Evolutionary conservation across 2,888 invertebrate genomes (phyloP).

Genomic region (Eupithecia dodoneata): DNA sequence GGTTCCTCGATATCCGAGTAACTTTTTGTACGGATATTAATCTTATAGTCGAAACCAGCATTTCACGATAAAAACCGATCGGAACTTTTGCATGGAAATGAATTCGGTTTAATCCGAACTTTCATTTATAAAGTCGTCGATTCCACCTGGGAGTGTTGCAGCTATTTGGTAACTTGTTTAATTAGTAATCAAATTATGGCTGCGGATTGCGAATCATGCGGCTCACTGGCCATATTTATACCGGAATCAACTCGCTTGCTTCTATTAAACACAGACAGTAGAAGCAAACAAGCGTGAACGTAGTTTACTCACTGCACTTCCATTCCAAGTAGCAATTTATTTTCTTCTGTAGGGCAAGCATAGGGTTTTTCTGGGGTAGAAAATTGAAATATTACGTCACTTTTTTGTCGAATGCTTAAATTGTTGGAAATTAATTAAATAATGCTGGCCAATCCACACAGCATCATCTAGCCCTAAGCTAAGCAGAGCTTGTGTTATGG

Average conservation of each 20-base stretch:
- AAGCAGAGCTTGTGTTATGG: no score
- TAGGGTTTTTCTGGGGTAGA: no score
- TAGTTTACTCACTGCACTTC: slow-evolving; percentile 3
- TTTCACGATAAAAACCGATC: neutral
- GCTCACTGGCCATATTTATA: slow-evolving; percentile 35
- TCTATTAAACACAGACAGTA: neutral
- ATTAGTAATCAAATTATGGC: slow-evolving; percentile 34
- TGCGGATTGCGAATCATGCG: slow-evolving; percentile 34
- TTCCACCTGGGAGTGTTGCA: slow-evolving; percentile 24
- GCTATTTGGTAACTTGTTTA: slow-evolving; percentile 33
- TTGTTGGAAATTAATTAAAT: no score
- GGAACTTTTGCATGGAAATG: slow-evolving; percentile 9
- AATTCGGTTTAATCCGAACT: slow-evolving; percentile 20
- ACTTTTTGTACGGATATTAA: neutral
- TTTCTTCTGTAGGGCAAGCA: neutral
- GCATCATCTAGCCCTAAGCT: no score
- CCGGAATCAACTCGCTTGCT: slow-evolving; percentile 13
- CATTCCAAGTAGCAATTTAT: neutral
- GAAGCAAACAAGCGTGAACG: slow-evolving; percentile 4
- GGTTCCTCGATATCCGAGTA: neutral
- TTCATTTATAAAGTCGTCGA: slow-evolving; percentile 31
- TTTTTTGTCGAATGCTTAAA: no score
- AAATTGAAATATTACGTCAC: no score
- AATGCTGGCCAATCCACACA: no score
- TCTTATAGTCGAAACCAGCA: neutral